Base-by-base conservation (phyloP, 2,797 vertebrate species). In the Crypturellus tataupa region DNA sequence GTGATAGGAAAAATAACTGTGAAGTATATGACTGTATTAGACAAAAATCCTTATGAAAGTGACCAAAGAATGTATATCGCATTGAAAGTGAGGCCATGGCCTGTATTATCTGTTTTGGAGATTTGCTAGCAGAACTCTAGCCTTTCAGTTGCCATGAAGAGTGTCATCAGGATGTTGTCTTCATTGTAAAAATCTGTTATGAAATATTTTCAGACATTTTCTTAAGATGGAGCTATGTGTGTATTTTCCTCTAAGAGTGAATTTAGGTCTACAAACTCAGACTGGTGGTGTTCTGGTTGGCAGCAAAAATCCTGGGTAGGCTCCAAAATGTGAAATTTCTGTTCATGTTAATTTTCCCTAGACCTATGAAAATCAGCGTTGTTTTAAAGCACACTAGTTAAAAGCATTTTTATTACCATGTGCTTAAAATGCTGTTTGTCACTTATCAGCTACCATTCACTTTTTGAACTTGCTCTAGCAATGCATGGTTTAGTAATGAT, bases 401-500 rank as follows among this genome's bases (percentile, higher is more conserved):
- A 85, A 87, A 56, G 76, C 31, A 73, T 89, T 96, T 92, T 94
- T 93, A 80, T 80, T 82, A 93, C 10, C 47, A 40, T 82, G 71
- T 64, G 68, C 81, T 77, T 75, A 82, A 84, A 96, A 95, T 94
- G 80, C 29, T 53, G 2, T 85, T 90, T 90, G 77, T 68, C 64
- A 95, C 40, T 87, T 95, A 90, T 33, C 72, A 90, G 62, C 65
- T 92, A 71, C 29, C 33, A 85, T 6, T 84, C 65, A 56, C 2
- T 4, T 25, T 64, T 42, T 90, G 80, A 93, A 64, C 20, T 68
- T 87, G 27, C 40, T 82, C 83, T 35, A 80, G 64, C 77, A 94
- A 88, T 71, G n/a, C 46, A 27, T 53, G 94, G 17, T 70, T 47
- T 87, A 40, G 60, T 82, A 71, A 80, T 89, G 79, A 82, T 87